phyloP scores from a whole-genome alignment of 2,888 invertebrate genomes.

The Drosophila subsilvestris region DNA sequence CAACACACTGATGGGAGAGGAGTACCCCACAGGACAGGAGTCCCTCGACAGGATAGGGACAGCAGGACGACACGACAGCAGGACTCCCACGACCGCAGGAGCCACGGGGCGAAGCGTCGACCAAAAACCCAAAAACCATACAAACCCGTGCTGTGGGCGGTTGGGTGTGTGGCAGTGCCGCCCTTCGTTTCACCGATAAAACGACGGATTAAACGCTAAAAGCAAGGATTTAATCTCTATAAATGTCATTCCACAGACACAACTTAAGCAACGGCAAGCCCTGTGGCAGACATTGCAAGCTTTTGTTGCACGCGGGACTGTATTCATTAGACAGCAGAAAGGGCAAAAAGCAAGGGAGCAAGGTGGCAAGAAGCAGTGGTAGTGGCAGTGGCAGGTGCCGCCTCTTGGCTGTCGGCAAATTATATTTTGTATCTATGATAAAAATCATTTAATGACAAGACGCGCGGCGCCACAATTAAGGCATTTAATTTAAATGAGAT shows the following conservation, averaged over 20 bases:
- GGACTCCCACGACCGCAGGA: slow-evolving; percentile 13
- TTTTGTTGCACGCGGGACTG: neutral
- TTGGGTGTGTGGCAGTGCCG: neutral
- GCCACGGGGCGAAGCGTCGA: neutral
- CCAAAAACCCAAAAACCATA: slow-evolving; percentile 25
- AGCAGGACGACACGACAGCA: slow-evolving; percentile 25
- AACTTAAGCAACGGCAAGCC: slow-evolving; percentile 38
- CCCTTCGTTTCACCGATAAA: slow-evolving; percentile 57
- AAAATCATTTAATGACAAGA: slow-evolving; percentile 81
- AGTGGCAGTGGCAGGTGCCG: slow-evolving; percentile 28
- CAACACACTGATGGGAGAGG: slow-evolving; percentile 2
- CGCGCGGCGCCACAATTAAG: slow-evolving; percentile 70
- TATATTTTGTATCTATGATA: slow-evolving; percentile 70
- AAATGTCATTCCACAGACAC: slow-evolving; percentile 59
- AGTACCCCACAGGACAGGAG: slow-evolving; percentile 11
- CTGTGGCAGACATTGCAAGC: slow-evolving; percentile 9
- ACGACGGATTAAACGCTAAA: slow-evolving; percentile 72
- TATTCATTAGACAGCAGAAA: slow-evolving; percentile 28
- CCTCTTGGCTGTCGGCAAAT: slow-evolving; percentile 47
- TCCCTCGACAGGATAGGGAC: neutral
- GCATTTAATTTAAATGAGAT: slow-evolving; percentile 80
- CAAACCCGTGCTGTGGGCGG: slow-evolving; percentile 16
- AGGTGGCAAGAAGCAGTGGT: neutral
- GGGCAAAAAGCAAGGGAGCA: slow-evolving; percentile 4
- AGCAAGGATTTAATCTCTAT: slow-evolving; percentile 70